phyloP scores from a whole-genome alignment of 1,140 invertebrate genomes.

The Scaptodrosophila lebanonensis region DNA sequence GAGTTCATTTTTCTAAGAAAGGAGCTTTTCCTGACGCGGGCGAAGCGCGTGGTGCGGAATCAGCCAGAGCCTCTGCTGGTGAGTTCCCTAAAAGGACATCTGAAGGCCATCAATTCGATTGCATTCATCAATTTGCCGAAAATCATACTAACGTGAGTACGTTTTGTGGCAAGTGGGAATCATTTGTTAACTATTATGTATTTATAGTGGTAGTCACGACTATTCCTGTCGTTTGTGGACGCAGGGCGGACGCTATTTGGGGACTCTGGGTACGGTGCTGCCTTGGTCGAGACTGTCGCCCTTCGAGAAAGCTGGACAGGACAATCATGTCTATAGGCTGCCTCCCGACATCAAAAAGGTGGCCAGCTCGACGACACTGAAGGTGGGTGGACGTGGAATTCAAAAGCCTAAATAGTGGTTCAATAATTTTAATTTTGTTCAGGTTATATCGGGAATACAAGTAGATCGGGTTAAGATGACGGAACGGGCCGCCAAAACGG shows the following conservation, averaged over 20 bases:
- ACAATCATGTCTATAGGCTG: conserved; percentile 77
- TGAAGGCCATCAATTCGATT: conserved; percentile 80
- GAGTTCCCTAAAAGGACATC: conserved; percentile 81
- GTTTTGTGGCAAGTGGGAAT: not conserved
- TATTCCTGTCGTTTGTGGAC: conserved; percentile 84
- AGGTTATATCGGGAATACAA: conserved; percentile 51
- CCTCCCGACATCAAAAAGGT: conserved; percentile 83
- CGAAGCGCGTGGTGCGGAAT: conserved; percentile 80
- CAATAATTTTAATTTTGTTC: too few species aligned
- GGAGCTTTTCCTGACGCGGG: conserved; percentile 80
- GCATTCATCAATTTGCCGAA: conserved; percentile 80
- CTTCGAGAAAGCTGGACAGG: conserved; percentile 64
- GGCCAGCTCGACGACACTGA: conserved; percentile 83
- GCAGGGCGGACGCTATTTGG: conserved; percentile 82
- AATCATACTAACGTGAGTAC: conserved; percentile 80
- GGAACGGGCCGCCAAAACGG: not conserved
- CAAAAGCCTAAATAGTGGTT: too few species aligned
- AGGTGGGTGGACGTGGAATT: too few species aligned
- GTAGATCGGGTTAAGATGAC: conserved; percentile 4
- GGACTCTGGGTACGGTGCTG: conserved; percentile 82
- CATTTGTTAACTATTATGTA: not conserved
- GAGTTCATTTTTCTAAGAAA: conserved; percentile 85
- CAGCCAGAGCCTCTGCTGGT: conserved; percentile 82
- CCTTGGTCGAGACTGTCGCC: conserved; percentile 79
- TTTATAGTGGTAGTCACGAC: conserved; percentile 83